Evolutionary conservation across 2,888 invertebrate species (phyloP).

Genomic region (Apantesis nais): DNA sequence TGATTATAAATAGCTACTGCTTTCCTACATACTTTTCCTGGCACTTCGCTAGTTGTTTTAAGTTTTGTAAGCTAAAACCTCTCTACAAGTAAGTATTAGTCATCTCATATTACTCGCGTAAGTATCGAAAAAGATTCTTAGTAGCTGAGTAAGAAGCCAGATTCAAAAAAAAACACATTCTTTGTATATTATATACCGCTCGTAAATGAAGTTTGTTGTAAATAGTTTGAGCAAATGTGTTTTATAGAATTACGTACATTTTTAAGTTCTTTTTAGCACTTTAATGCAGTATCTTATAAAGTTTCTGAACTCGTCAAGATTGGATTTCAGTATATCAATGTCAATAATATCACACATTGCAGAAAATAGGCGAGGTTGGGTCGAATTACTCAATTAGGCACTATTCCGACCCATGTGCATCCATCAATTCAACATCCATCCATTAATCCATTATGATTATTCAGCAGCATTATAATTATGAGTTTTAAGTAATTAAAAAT

Average conservation of each 20-base stretch:
- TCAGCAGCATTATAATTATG: too few species aligned
- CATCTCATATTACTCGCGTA: background rate
- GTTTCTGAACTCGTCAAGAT: background rate
- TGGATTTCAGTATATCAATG: background rate
- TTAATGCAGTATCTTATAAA: too few species aligned
- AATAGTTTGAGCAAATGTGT: constrained; percentile 13
- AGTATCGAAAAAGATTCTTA: background rate
- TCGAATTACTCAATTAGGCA: background rate
- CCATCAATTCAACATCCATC: too few species aligned
- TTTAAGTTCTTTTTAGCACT: too few species aligned
- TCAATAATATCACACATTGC: background rate
- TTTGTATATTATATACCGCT: background rate
- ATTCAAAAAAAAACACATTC: background rate
- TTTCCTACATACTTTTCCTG: background rate
- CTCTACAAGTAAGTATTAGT: too few species aligned
- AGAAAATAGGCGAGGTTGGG: background rate
- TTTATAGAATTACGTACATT: constrained; percentile 19
- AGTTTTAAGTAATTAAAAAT: too few species aligned
- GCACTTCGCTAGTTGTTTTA: background rate
- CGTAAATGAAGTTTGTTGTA: constrained; percentile 17
- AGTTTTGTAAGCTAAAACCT: too few species aligned
- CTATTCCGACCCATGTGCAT: too few species aligned
- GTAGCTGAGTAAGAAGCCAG: too few species aligned
- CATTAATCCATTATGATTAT: too few species aligned
- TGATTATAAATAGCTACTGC: background rate